These are phyloP conservation scores for Microctonus hyperodae DNA, from an alignment of 2,888 invertebrate genomes.

Conservation along the genomic window DNA sequence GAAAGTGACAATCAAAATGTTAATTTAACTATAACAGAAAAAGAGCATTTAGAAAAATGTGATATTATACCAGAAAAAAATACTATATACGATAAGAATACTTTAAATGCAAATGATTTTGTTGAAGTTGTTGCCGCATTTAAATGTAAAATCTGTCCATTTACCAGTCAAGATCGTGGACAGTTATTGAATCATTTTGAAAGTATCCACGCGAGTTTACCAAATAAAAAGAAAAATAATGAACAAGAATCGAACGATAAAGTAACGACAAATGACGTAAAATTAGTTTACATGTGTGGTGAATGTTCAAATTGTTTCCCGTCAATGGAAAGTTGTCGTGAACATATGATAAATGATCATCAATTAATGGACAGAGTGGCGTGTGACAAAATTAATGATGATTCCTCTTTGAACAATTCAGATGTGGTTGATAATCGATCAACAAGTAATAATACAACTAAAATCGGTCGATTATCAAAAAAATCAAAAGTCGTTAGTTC, in stretches of 20 bases:
- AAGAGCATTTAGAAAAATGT: constrained; percentile 38
- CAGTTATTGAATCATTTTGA: constrained; percentile 62
- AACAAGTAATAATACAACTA: constrained; percentile 1
- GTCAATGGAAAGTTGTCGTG: constrained; percentile 63
- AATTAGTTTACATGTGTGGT: constrained; percentile 64
- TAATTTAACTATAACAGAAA: constrained; percentile 16
- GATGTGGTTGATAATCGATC: constrained; percentile 1
- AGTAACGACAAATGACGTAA: constrained; percentile 45
- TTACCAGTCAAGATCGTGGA: constrained; percentile 61
- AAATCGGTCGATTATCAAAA: constrained; percentile 41
- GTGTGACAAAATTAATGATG: constrained; percentile 38
- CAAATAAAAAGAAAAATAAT: constrained; percentile 35
- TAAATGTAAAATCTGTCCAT: constrained; percentile 67
- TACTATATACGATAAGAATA: constrained; percentile 36
- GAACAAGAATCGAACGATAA: constrained; percentile 39
- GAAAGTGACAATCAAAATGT: not conserved
- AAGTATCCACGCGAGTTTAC: constrained; percentile 50
- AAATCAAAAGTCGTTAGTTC: constrained; percentile 41
- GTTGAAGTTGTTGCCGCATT: constrained; percentile 67
- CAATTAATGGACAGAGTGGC: constrained; percentile 48
- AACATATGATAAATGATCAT: constrained; percentile 65
- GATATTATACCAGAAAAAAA: constrained; percentile 36
- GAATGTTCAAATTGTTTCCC: constrained; percentile 65
- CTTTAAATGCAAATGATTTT: constrained; percentile 61
- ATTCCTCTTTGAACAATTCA: constrained; percentile 15